Evolutionary conservation across 2,113 vertebrate species (phyloP).

Genomic region (Sorex araneus): DNA sequence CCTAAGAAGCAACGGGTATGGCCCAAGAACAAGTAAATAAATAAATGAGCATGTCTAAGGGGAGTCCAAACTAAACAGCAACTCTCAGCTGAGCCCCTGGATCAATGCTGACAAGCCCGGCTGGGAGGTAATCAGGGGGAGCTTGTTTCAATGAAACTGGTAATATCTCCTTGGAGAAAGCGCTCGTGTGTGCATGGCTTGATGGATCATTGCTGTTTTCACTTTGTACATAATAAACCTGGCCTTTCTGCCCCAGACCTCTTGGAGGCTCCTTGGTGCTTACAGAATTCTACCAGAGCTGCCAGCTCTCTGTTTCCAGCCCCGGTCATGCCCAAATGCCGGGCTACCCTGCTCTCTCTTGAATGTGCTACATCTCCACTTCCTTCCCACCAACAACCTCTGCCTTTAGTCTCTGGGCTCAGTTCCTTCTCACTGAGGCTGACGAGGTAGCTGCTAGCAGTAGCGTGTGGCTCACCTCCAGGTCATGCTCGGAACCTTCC

Average conservation of each 20-base stretch:
- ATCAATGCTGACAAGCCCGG: not conserved
- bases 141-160: too few species aligned
- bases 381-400: not conserved
- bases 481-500: not conserved
- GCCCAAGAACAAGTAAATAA: too few species aligned
- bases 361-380: accelerated
- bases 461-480: too few species aligned
- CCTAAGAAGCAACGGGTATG: too few species aligned
- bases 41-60: not conserved
- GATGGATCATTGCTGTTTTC: not conserved
- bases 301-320: not conserved
- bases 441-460: not conserved
- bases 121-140: not conserved
- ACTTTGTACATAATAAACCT: not conserved
- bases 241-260: not conserved
- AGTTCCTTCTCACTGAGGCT: not conserved
- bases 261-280: not conserved
- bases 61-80: not conserved
- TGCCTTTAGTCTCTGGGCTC: not conserved
- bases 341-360: not conserved
- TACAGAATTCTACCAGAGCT: not conserved
- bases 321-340: not conserved
- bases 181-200: not conserved
- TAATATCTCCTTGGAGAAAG: constrained; percentile 2
- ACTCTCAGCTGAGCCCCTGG: not conserved